Percentiles rank a stretch among this genome's conserved stretches.
These are phyloP conservation scores for Camelus bactrianus DNA, from an alignment of 2,113 vertebrate species.

Conservation along the genomic window DNA sequence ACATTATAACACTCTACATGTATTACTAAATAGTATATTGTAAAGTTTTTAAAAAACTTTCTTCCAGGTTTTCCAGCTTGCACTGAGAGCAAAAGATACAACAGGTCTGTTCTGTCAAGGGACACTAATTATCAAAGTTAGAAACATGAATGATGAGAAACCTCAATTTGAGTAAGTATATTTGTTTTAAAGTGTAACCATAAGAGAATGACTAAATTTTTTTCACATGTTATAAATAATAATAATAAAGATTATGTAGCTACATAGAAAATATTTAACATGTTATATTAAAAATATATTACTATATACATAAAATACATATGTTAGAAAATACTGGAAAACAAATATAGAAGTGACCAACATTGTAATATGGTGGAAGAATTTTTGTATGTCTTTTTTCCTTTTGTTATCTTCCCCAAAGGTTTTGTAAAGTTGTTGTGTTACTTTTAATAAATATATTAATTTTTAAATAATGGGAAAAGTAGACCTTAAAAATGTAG, in stretches of 20 bases:
- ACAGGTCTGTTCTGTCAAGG: slow-evolving; percentile 72
- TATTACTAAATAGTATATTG: background rate
- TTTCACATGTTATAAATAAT: slow-evolving; percentile 15
- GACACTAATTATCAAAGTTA: slow-evolving; percentile 72
- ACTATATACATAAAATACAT: background rate
- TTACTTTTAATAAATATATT: background rate
- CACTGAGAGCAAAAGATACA: slow-evolving; percentile 72
- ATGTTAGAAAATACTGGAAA: background rate
- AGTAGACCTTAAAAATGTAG: background rate
- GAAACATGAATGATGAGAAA: slow-evolving; percentile 78
- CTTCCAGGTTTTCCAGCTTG: slow-evolving; percentile 78
- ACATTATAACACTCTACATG: background rate
- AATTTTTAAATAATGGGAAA: background rate
- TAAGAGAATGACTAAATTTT: background rate
- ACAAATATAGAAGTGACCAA: background rate
- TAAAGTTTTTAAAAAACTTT: slow-evolving; percentile 1
- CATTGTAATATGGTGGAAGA: background rate
- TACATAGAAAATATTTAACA: background rate
- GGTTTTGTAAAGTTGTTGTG: background rate
- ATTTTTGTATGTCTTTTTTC: background rate
- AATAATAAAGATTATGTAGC: background rate
- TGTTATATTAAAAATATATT: background rate
- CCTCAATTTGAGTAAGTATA: slow-evolving; percentile 79
- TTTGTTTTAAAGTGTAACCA: background rate
- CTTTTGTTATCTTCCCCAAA: background rate